Conservation (phyloP, 2,797 vertebrate species). For the Ctenopoma multispine region DNA sequence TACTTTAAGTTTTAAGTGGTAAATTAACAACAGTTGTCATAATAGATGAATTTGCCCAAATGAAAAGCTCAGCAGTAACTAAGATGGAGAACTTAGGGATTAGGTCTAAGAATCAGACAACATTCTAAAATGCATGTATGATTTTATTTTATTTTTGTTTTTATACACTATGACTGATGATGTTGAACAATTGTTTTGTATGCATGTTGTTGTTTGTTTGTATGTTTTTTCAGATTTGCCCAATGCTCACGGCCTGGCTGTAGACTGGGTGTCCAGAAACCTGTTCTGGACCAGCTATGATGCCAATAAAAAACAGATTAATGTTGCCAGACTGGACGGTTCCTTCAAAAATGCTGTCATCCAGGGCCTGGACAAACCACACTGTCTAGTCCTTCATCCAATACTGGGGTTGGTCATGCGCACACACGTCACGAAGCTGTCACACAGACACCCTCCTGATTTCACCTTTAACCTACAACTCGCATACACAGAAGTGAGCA, state of each 20-base stretch:
- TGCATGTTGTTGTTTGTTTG: constrained; percentile 6
- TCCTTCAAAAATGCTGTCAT: constrained; percentile 98
- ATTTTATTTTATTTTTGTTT: neutral
- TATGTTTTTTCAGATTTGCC: constrained; percentile 87
- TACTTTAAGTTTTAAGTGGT: neutral
- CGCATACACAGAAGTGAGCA: constrained; percentile 15
- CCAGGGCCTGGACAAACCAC: constrained; percentile 95
- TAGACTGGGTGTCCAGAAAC: constrained; percentile 98
- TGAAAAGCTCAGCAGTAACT: neutral
- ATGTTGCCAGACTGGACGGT: constrained; percentile 94
- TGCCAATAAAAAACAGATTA: constrained; percentile 97
- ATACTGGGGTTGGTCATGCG: constrained; percentile 86
- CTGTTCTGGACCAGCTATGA: constrained; percentile 99
- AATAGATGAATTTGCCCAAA: neutral
- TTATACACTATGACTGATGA: neutral
- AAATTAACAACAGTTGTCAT: neutral
- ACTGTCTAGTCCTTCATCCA: constrained; percentile 94
- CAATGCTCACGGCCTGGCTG: constrained; percentile 94
- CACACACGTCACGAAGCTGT: constrained; percentile 37
- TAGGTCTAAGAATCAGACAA: neutral
- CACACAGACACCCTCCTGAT: constrained; percentile 39
- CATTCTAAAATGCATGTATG: neutral
- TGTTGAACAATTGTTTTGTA: neutral
- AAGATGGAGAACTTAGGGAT: too few relatives aligned
- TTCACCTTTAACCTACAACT: constrained; percentile 46